These are phyloP conservation scores for Drosophila lacteicornis DNA, from an alignment of 1,140 invertebrate genomes.

Conservation along the genomic window DNA sequence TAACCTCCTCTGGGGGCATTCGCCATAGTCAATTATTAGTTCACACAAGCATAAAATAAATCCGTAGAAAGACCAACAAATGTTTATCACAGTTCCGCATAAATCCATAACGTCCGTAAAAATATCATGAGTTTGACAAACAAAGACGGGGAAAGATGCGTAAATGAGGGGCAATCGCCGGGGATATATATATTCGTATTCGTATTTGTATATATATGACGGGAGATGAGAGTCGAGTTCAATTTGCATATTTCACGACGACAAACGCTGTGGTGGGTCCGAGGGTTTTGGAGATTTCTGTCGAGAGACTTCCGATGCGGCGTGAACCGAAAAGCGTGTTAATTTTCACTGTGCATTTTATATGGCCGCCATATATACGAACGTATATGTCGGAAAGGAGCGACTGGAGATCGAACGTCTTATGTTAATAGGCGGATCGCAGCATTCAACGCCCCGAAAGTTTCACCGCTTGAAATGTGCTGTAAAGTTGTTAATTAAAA, in stretches of 20 bases:
- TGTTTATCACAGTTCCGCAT: constrained; percentile 76
- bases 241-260: constrained; percentile 76
- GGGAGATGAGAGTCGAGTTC: constrained; percentile 30
- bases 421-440: constrained; percentile 74
- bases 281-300: constrained; percentile 22
- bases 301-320: constrained; percentile 54
- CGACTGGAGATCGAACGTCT: constrained; percentile 67
- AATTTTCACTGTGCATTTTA: constrained; percentile 81
- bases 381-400: constrained; percentile 15
- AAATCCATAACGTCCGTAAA: constrained; percentile 74
- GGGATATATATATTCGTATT: constrained; percentile 31
- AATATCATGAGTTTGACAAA: constrained; percentile 74
- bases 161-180: constrained; percentile 48
- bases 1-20: constrained; percentile 29
- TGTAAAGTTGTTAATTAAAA: constrained; percentile 83
- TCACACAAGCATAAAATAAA: constrained; percentile 72
- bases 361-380: constrained; percentile 63
- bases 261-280: constrained; percentile 75
- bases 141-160: constrained; percentile 49
- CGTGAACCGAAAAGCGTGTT: constrained; percentile 83
- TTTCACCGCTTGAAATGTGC: constrained; percentile 75
- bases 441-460: constrained; percentile 60
- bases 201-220: constrained; percentile 13
- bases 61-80: constrained; percentile 18
- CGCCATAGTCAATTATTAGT: constrained; percentile 70